Conservation (phyloP, 1,140 invertebrate species). For the Pseudomyrmex cubaensis region DNA sequence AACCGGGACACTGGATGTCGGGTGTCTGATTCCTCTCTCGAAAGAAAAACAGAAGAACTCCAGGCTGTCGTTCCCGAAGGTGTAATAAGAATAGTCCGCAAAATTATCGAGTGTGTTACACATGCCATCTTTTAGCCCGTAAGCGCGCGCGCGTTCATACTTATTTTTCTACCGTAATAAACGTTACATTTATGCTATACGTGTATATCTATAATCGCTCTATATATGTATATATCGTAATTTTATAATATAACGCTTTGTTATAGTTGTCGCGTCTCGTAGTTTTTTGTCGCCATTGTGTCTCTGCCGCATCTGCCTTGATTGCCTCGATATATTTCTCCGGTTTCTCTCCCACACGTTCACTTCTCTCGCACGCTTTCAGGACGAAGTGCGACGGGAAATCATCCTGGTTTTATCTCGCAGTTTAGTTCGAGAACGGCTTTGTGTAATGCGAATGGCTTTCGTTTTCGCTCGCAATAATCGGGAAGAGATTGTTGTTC, state of each 20-base stretch:
- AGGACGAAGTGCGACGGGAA: not conserved
- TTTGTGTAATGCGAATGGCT: not conserved
- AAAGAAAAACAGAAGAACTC: not conserved
- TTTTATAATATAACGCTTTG: conserved; percentile 32
- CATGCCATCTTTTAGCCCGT: conserved; percentile 76
- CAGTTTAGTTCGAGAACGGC: not conserved
- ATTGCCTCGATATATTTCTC: conserved; percentile 27
- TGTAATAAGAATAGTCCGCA: conserved; percentile 30
- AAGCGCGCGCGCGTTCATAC: conserved; percentile 63
- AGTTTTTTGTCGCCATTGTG: conserved; percentile 32
- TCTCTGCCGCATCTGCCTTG: conserved; percentile 45
- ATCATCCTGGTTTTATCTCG: conserved; percentile 34
- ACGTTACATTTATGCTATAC: no score
- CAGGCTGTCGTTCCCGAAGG: conserved; percentile 8
- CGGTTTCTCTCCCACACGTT: conserved; percentile 9
- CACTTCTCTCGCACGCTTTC: not conserved
- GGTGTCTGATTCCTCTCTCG: conserved; percentile 8
- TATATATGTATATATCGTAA: conserved; percentile 22
- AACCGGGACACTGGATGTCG: conserved; percentile 21
- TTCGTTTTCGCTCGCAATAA: not conserved
- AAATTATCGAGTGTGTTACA: conserved; percentile 64
- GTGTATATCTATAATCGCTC: not conserved
- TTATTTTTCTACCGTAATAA: conserved; percentile 51
- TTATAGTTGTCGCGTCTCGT: conserved; percentile 28
- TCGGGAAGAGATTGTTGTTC: conserved; percentile 17